Percentiles rank a stretch among this genome's conserved stretches.
Evolutionary conservation across 2,797 vertebrate species (phyloP).

Genomic region (Dipus sagitta): DNA sequence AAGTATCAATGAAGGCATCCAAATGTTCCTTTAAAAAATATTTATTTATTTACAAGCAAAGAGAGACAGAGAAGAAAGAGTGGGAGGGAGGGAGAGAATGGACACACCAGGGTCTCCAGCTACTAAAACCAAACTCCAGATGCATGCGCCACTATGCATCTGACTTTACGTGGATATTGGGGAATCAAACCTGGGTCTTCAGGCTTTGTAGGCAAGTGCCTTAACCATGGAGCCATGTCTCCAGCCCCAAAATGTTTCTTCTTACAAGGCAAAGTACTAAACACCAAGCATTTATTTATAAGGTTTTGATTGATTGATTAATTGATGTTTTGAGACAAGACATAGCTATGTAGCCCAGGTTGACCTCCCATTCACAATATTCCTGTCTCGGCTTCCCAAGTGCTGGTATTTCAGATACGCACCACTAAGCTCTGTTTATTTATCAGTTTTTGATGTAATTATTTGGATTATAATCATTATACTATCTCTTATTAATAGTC

Average conservation of each 20-base stretch:
- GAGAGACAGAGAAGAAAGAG: too few relatives aligned
- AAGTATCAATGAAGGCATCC: conserved; percentile 93
- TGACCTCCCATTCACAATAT: not conserved
- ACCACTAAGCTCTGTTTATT: not conserved
- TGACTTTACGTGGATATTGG: too few relatives aligned
- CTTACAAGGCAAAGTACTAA: conserved; percentile 61
- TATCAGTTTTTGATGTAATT: not conserved
- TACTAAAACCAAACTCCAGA: too few relatives aligned
- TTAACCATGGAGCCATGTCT: too few relatives aligned
- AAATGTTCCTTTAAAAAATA: conserved; percentile 90
- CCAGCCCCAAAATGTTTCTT: too few relatives aligned
- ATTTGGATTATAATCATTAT: conserved; percentile 31
- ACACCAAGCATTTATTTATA: not conserved
- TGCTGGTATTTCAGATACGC: not conserved
- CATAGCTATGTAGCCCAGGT: not conserved
- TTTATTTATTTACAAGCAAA: too few relatives aligned
- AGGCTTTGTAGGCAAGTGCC: too few relatives aligned
- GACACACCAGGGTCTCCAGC: too few relatives aligned
- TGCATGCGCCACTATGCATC: too few relatives aligned
- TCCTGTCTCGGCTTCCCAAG: not conserved
- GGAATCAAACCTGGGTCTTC: too few relatives aligned
- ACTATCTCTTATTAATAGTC: not conserved
- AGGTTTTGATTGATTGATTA: not conserved
- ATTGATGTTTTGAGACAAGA: not conserved
- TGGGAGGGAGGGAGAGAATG: too few relatives aligned